These are phyloP conservation scores for Mimachlamys varia DNA, from an alignment of 2,888 invertebrate genomes.

Conservation along the genomic window DNA sequence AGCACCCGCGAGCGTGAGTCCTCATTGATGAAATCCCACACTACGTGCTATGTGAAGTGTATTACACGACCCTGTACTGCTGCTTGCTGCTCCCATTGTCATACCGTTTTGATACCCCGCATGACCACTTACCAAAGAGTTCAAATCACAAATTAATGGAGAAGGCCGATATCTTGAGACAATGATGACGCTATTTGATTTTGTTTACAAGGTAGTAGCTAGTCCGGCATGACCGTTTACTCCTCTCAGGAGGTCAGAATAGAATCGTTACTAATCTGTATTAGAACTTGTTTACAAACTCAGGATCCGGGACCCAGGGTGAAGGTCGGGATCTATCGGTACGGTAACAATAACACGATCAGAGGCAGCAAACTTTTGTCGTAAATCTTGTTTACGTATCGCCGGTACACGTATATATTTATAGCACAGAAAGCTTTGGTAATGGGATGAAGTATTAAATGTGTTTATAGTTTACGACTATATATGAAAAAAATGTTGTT, in stretches of 20 bases:
- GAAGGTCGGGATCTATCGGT: conserved; percentile 1
- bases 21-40: no score
- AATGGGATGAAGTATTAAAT: no score
- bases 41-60: no score
- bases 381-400: background rate
- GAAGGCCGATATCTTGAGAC: background rate
- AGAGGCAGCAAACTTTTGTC: background rate
- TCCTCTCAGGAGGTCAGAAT: background rate
- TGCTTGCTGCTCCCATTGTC: no score
- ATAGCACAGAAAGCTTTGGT: no score
- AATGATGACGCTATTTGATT: background rate
- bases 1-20: no score
- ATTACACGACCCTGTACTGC: no score
- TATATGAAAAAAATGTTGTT: no score
- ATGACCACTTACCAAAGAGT: background rate
- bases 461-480: no score
- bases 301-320: conserved; percentile 20
- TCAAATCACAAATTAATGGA: background rate
- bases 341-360: background rate
- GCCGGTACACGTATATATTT: no score
- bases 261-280: background rate
- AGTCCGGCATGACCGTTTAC: background rate
- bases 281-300: conserved; percentile 1
- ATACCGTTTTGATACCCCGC: no score
- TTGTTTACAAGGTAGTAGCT: background rate